Percentiles rank a stretch among this genome's conserved stretches.
These are phyloP conservation scores for Tinea trinotella DNA, from an alignment of 2,888 invertebrate species.

Conservation along the genomic window DNA sequence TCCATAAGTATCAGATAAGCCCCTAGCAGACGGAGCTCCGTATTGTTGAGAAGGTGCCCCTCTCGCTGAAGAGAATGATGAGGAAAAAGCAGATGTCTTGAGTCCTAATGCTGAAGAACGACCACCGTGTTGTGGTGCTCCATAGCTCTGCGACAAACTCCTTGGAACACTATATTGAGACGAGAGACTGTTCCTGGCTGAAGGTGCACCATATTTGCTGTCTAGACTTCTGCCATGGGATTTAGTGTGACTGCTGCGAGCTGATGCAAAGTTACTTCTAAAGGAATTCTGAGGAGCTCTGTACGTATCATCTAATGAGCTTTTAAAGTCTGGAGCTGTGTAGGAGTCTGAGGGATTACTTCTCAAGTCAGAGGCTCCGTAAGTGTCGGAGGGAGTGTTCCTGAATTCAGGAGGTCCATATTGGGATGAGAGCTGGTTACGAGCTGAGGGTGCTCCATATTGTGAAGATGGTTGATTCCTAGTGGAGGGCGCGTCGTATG, in stretches of 20 bases:
- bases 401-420: constrained; percentile 16
- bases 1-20: too few relatives aligned
- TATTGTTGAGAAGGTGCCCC: constrained; percentile 31
- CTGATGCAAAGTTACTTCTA: not conserved
- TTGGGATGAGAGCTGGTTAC: not conserved
- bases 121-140: not conserved
- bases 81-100: not conserved
- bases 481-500: not conserved
- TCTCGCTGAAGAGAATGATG: not conserved
- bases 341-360: constrained; percentile 32
- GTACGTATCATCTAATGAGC: constrained; percentile 29
- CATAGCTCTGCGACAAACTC: not conserved
- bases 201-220: constrained; percentile 23
- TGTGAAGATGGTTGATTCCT: not conserved
- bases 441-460: constrained; percentile 9
- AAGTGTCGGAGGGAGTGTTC: not conserved
- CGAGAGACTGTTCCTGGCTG: constrained; percentile 18
- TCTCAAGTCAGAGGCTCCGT: constrained; percentile 7
- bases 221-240: constrained; percentile 23
- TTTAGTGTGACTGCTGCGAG: not conserved
- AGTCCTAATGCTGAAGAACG: not conserved
- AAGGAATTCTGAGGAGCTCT: constrained; percentile 27
- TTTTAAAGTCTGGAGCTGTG: constrained; percentile 28
- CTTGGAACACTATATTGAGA: not conserved
- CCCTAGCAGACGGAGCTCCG: constrained; percentile 33